Base-by-base conservation (phyloP, 1,140 invertebrate genomes). In the Zaprionus vittiger region DNA sequence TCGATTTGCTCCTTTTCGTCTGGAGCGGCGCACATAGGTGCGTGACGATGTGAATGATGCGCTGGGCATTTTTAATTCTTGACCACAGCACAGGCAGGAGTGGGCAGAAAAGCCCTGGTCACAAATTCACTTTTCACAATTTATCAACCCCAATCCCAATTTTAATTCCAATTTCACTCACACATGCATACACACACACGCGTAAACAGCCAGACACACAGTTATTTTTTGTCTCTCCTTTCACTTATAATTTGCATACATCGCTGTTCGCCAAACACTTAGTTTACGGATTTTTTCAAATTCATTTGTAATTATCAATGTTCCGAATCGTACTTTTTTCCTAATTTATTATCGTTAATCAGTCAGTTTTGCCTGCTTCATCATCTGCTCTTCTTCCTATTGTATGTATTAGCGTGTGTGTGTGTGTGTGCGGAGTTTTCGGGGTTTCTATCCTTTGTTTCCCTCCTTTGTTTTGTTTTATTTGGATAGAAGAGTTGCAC, bases 11-110 rank as follows among this genome's bases (percentile, higher is more conserved):
- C 96, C 96, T 96, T 97, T 97, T 94, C 96, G 95, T 92, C 96
- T 94, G 86, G 96, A 97, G 70, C 90, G 91, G 59, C 96, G 95
- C 86, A 97, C 95, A 94, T 97, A 97, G 94, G 96, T 96, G 94
- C 96, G 95, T 93, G 96, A 96, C 93, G 96, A 96, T 91, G 96
- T 96, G 94, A 97, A 97, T 92, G 96, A 97, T 93, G 96, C 96
- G 95, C 96, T 97, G 94, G 97, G 97, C 97, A 97, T 97, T 94
- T 95, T 97, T 67, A 55, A 68, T 55, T 52, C 55, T 68, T 73
- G 28, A n/a, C 28, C 31, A 20, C 52, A 64, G 11, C 41, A 37
- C 61, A 44, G 71, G 66, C 12, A 44, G 81, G 56, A 56, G 62
- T 37, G 65, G 54, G 41, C 17, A 34, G 20, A 67, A 60, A 84